Base-by-base conservation (phyloP, 2,797 vertebrate genomes). In the Thripadectes ignobilis region DNA sequence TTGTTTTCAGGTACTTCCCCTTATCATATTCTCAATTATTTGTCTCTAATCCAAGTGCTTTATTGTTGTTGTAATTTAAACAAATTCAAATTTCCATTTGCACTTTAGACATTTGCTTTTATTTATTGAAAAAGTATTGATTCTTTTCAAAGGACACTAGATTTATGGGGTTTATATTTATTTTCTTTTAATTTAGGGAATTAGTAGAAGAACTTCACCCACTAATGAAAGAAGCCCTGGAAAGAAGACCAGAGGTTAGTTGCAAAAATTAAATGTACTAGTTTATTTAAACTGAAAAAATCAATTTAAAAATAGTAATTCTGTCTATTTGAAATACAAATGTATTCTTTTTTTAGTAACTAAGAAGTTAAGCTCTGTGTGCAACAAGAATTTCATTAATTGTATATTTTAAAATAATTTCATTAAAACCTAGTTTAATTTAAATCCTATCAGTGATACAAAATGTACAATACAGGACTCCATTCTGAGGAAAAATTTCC, bases 151-250 rank as follows among this genome's bases (percentile, higher is more conserved):
- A 69, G 29, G 15, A 49, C 12, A 51, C 17, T 49, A 29, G 17
- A 29, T 65, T 48, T 43, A 23, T 77, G 8, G 10, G 41, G 55
- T 59, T 10, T 46, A 9, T 54, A 22, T 74, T 48, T 61, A 23
- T 82, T 6, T 14, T 51, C 21, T 61, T 59, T 10, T 45, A 9
- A 73, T 85, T 82, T 95, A 99, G 99, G 96, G 99, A 99, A 96
- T 98, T 99, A 77, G 98, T 99, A 73, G 99, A 99, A 98, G 99
- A 99, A 96, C 98, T 99, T 58, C 99, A 99, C 92, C 99, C 99
- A 17, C 96, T 99, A 54, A 99, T 99, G 99, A 99, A 99, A 96
- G 99, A 99, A 97, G 99, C 99, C 17, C 97, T 99, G 89, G 99
- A 99, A 96, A 98, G 99, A 96, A 98, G 99, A 97, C 99, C 99